Conservation (phyloP, 2,888 invertebrate genomes). For the Anthophora plumipes region DNA sequence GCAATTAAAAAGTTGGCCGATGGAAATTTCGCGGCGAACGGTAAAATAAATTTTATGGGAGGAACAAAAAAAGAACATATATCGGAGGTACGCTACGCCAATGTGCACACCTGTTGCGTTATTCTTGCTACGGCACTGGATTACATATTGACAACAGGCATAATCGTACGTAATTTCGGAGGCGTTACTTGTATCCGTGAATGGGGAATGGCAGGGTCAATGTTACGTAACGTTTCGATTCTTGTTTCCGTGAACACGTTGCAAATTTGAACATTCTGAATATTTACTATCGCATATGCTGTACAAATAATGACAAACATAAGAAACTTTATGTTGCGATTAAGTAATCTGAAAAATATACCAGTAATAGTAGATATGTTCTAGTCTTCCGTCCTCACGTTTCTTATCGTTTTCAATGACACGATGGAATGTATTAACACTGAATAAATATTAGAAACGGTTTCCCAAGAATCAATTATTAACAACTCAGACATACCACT, state of each 20-base stretch:
- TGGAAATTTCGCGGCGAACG: slow-evolving; percentile 2
- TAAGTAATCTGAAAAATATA: neutral
- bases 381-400: neutral
- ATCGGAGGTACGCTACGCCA: slow-evolving; percentile 2
- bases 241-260: neutral
- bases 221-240: slow-evolving; percentile 21
- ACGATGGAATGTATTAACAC: neutral
- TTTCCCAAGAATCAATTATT: neutral
- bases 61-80: neutral
- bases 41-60: slow-evolving; percentile 14
- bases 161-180: slow-evolving; percentile 30
- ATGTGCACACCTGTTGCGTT: slow-evolving; percentile 47
- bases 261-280: neutral
- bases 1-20: neutral
- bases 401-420: neutral
- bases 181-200: neutral
- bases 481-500: neutral
- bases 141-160: slow-evolving; percentile 19
- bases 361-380: neutral
- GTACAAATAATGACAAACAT: neutral
- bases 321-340: too few species aligned
- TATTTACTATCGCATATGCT: neutral
- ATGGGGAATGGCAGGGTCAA: neutral
- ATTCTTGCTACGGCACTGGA: slow-evolving; percentile 37
- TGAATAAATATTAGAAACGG: neutral